Base-by-base conservation (phyloP, 2,888 invertebrate genomes). In the Cinara cedri region DNA sequence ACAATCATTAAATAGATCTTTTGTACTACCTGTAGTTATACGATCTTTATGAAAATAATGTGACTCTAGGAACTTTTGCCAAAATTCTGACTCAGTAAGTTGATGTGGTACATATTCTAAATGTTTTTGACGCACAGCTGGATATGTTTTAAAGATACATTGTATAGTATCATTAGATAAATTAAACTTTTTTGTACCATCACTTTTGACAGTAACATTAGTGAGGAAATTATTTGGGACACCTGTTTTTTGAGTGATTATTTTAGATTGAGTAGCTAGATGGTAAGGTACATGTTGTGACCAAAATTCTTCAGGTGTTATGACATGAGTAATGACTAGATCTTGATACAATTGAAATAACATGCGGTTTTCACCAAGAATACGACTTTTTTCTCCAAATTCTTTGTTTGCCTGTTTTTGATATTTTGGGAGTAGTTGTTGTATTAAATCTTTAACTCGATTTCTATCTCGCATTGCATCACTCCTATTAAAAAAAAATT, bases 41-140 rank as follows among this genome's bases (percentile, higher is more conserved):
- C 96, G 91, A 87, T 96, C 95, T 83, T 97, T 91, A 87, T 98
- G 98, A 88, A 95, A 95, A 88, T 99, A 99, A 88, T 99, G 98
- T 19, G 98, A 98, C 86, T 99, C 98, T 88, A 99, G 99, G 87
- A 99, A 99, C 85, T 97, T 95, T 16, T 96, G 97, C 99, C 99
- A 99, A 87, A 99, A 99, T 85, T 98, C 97, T 0, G 94, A 91
- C 87, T 99, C 99, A 0, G 93, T 91, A 90, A 98, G 90, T 88
- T 96, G 95, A 82, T 93, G 90, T 46, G 99, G 99, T 54, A 99
- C 99, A 87, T 96, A 92, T 86, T 99, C 98, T 81, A 92, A 87
- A 86, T 98, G 97, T 89, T 98, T 98, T 88, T 93, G 93, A 85
- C 96, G 93, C 0, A 99, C 99, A 83, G 97, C 96, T 24, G 99